These are phyloP conservation scores for Pangasianodon gigas DNA, from an alignment of 2,113 vertebrate genomes.

Conservation along the genomic window DNA sequence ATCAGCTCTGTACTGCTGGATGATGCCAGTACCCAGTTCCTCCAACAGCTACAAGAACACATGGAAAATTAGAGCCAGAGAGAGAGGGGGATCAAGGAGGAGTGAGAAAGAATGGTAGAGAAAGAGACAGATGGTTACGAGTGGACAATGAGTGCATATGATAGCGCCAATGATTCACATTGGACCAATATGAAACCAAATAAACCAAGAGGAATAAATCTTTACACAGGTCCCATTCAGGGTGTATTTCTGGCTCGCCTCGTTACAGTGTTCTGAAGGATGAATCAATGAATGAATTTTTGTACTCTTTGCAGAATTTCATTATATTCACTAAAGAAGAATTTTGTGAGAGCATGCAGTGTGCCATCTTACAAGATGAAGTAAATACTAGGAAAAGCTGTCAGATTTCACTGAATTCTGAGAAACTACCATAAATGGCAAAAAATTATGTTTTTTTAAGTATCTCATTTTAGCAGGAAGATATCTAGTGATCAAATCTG, in stretches of 20 bases:
- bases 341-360: not conserved
- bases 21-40: slow-evolving; percentile 88
- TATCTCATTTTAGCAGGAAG: no score
- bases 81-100: not conserved
- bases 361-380: no score
- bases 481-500: no score
- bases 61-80: not conserved
- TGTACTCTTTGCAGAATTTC: not conserved
- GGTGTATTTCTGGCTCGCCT: not conserved
- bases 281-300: not conserved
- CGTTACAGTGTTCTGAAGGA: not conserved
- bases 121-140: not conserved
- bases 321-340: not conserved
- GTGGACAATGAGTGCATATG: not conserved
- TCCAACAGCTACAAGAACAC: slow-evolving; percentile 81
- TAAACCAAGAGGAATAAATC: not conserved
- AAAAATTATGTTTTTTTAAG: no score
- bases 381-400: no score
- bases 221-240: not conserved
- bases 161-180: not conserved
- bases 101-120: not conserved
- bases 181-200: not conserved
- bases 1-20: slow-evolving; percentile 87
- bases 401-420: no score
- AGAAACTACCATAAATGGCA: no score